Evolutionary conservation across 2,797 vertebrate species (phyloP), one percentile per base, ranked within the genome.

Genomic region (Picus viridis): DNA sequence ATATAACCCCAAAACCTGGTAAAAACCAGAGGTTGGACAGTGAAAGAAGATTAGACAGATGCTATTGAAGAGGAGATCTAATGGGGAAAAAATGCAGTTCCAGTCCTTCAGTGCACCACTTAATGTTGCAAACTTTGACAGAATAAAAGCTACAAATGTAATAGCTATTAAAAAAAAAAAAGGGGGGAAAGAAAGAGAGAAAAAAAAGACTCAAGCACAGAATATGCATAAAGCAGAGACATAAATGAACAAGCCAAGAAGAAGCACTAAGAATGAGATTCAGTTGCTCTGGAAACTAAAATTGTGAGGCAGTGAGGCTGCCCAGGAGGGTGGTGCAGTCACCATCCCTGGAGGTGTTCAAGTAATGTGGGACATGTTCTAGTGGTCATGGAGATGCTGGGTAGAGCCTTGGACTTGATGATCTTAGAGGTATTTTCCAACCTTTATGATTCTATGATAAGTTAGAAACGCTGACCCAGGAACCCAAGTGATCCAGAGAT

Each of bases 251-350:
- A 10, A 78, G 27, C 24, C 73, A 69, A 89, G 23, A 63, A 88
- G 71, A 54, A 72, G 27, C 39, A 69, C 18, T 69, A 59, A 61
- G 58, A 81, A 72, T 16, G 49, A 83, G 72, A 81, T 27, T 53
- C 65, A 36, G 74, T 93, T 95, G 70, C 86, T 92, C 79, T 89
- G 72, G 84, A 92, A 93, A 85, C 73, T 13, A 56, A 78, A 61
- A 24, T 24, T 51, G 22, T 51, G 49, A 24, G 49, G 49, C 49
- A 24, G 23, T 51, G 49, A 51, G 23, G 49, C 49, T 51, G 47
- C 22, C 47, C 47, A 49, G 47, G 47, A 11, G 23, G 47, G 49
- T 51, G 49, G 49, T 51, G 6, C 12, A 51, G 49, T 24, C 49
- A 51, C 22, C 49, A 51, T 51, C 49, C 49, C 49, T 51, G 49